Percentiles rank a stretch among this genome's conserved stretches.
Conservation (phyloP, 2,113 vertebrate genomes). For the Dromaius novaehollandiae region DNA sequence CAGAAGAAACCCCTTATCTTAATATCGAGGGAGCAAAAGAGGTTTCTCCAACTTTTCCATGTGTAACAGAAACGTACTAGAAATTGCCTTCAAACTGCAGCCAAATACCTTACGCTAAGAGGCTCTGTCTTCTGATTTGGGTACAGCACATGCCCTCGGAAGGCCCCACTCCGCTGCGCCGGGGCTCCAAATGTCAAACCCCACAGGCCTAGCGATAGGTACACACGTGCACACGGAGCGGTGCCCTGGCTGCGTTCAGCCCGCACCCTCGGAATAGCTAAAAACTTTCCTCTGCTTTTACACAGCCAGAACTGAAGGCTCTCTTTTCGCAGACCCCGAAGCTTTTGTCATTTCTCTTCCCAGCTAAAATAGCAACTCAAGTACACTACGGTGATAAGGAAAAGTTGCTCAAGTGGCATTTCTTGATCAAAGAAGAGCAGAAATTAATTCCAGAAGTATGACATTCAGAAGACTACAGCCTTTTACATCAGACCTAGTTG, state of each 20-base stretch:
- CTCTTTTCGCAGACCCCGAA: neutral
- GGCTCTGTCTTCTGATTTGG: neutral
- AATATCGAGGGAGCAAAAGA: neutral
- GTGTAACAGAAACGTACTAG: neutral
- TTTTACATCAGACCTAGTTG: neutral
- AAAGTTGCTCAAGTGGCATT: neutral
- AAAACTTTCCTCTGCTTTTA: neutral
- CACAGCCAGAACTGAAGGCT: neutral
- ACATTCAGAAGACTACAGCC: neutral
- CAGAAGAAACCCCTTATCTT: neutral
- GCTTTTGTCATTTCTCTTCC: neutral
- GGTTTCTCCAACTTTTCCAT: neutral
- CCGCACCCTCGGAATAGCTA: fast-evolving
- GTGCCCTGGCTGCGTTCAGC: neutral
- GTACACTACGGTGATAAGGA: neutral
- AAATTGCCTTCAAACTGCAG: neutral
- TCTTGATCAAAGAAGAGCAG: neutral
- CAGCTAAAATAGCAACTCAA: neutral
- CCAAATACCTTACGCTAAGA: neutral
- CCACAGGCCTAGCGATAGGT: neutral
- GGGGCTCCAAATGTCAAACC: neutral
- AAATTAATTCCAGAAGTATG: neutral
- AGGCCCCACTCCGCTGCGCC: fast-evolving
- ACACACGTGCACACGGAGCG: neutral
- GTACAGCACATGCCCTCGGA: neutral